Base-by-base conservation (phyloP, 2,888 invertebrate genomes). In the Adelognathus sp. region DNA sequence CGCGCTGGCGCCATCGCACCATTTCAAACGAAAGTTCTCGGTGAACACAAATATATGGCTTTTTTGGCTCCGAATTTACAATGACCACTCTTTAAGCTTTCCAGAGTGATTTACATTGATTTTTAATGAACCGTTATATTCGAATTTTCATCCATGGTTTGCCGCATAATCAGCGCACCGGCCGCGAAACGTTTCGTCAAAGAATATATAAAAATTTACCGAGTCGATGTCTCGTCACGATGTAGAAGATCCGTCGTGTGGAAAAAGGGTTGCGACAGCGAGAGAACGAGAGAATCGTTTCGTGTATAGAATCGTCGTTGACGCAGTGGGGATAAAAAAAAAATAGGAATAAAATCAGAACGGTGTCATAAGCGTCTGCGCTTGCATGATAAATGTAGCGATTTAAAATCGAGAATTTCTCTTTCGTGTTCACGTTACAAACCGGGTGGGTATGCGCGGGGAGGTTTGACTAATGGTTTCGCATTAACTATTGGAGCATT, bases 311-410 rank as follows among this genome's bases (percentile, higher is more conserved):
- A 39, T 21, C 46, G 24, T 11, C 61, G 63, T 16, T 24, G 77
- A 80, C 76, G 84, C 84, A 86, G 86, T 86, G 87, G 85, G 89
- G 86, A 87, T 74, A 88, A 90, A 88, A 88, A 60, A 60, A 56
- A 31, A 56, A 39, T 50, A 50, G 52, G 54, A 90, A 90, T 90
- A 89, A 90, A 90, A 90, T 90, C 88, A 90, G 89, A 90, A 90
- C 86, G 88, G 89, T 90, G 91, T 91, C 91, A 90, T 87, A 89
- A 86, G 90, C 89, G 90, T 90, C 90, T 90, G 91, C 9, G 58
- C 90, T 91, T 91, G 91, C 91, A 91, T 91, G 91, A 91, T 90
- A 90, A 91, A 91, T 91, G 91, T 91, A 90, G 90, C 90, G 91
- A 91, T 91, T 91, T 91, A 91, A 91, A 91, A 90, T 91, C 90